Percentiles rank a stretch among this genome's conserved stretches.
Evolutionary conservation across 2,888 invertebrate genomes (phyloP).

Genomic region (Drosophila heteroneura): DNA sequence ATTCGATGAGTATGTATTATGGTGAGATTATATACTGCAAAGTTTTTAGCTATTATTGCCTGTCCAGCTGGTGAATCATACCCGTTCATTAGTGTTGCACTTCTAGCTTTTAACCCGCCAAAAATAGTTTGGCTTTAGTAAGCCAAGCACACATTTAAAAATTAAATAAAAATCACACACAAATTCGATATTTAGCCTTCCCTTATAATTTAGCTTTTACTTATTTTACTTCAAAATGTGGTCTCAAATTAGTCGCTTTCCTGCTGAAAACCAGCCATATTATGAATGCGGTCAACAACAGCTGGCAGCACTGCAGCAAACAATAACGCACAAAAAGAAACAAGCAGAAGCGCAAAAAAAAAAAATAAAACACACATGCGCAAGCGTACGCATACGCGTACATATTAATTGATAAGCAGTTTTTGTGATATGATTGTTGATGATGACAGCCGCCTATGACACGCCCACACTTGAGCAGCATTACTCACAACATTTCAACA

Average conservation of each 20-base stretch:
- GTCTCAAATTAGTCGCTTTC: background rate
- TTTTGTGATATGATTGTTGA: constrained; percentile 47
- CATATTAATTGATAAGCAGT: constrained; percentile 52
- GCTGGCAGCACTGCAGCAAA: constrained; percentile 20
- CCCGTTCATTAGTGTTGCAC: constrained; percentile 8
- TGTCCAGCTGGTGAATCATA: constrained; percentile 23
- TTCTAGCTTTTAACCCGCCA: background rate
- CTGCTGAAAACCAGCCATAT: constrained; percentile 9
- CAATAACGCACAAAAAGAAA: constrained; percentile 2
- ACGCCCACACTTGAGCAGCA: constrained; percentile 54
- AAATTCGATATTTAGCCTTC: background rate
- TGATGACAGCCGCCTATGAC: constrained; percentile 43
- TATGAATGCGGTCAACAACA: constrained; percentile 9
- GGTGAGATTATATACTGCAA: constrained; percentile 26
- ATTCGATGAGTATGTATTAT: constrained; percentile 18
- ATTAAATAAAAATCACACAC: background rate
- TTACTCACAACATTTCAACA: constrained; percentile 44
- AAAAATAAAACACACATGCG: background rate
- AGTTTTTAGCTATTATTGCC: constrained; percentile 25
- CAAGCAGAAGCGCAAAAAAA: background rate
- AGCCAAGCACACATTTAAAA: background rate
- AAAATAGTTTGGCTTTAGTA: background rate
- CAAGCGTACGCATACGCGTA: background rate
- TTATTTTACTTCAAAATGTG: background rate
- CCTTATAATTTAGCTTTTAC: background rate